Base-by-base conservation (phyloP, 2,797 vertebrate genomes). In the Nasua narica region DNA sequence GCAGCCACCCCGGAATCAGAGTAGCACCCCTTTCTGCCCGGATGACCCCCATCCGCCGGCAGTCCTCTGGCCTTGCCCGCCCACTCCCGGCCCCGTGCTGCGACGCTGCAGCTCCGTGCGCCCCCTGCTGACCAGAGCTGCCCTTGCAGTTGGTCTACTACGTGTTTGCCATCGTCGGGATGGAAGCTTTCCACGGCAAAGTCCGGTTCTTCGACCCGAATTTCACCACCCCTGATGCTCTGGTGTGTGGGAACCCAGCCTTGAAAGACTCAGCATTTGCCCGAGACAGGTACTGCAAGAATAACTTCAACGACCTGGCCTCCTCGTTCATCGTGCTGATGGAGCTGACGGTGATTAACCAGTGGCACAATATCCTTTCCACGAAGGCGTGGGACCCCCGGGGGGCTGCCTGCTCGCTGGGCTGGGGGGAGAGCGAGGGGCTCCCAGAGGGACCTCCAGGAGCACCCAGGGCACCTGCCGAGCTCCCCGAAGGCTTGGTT, bases 321-420 rank as follows among this genome's bases (percentile, higher is more conserved):
- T 99, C 99, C 0, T 98, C 99, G 13, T 99, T 99, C 95, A 90
- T 99, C 0, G 98, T 99, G 67, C 98, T 99, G 94, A 94, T 99
- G 98, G 99, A 99, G 98, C 99, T 99, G 93, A 99, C 99, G 0
- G 99, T 99, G 69, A 99, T 99, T 96, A 99, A 99, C 98, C 99
- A 99, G 98, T 99, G 99, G 99, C 99, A 99, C 0, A 98, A 99
- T 99, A 99, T 99, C 99, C 99, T 99, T 99, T 97, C 82, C 4
- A 7, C 0, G 60, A 4, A 35, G 29, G 23, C 0, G 1, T 21
- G 3, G 9, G 27, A 29, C 4, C 7, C 15, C 0, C 11, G 2
- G 3, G 60, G 32, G 25, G 18, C 16, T 19, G 56, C 16, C 43
- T 65, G 72, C 43, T 37, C 21, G n/a, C 35, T 2, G 19, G 4